phyloP scores from a whole-genome alignment of 2,888 invertebrate genomes.

The Acanthosepion pharaonis region DNA sequence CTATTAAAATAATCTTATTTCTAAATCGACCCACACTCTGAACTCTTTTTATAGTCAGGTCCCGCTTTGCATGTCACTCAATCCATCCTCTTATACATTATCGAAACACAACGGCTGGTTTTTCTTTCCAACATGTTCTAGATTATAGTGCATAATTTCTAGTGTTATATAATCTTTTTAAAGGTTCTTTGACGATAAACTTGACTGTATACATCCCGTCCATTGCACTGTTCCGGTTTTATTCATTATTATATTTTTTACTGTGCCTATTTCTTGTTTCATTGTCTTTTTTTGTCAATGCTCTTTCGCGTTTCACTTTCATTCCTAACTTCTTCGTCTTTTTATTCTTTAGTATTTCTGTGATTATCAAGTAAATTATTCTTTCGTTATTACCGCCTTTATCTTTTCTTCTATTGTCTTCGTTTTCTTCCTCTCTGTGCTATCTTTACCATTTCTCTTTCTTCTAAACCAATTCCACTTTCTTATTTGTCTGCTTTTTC shows the following conservation, averaged over 20 bases:
- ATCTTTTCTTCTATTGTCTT: no score
- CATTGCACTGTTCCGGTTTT: neutral
- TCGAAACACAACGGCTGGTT: neutral
- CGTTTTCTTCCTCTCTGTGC: no score
- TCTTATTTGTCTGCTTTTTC: no score
- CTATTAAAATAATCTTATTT: conserved; percentile 23
- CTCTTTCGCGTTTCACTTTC: neutral
- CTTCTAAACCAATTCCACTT: no score
- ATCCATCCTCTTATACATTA: neutral
- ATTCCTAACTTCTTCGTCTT: no score
- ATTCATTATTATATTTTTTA: neutral
- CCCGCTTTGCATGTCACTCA: neutral
- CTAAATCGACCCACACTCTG: neutral
- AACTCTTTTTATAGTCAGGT: neutral
- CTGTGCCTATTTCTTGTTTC: neutral
- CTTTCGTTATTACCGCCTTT: no score
- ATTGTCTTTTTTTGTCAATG: no score
- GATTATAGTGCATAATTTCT: neutral
- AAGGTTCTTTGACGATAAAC: neutral
- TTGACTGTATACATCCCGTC: neutral
- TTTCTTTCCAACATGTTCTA: neutral
- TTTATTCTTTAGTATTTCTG: no score
- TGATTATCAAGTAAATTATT: no score
- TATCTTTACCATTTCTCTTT: no score
- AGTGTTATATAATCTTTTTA: neutral